A percentile compares a stretch with the other conserved stretches of the same genome.
Conservation (phyloP, 1,140 invertebrate genomes). For the Adelges cooleyi region DNA sequence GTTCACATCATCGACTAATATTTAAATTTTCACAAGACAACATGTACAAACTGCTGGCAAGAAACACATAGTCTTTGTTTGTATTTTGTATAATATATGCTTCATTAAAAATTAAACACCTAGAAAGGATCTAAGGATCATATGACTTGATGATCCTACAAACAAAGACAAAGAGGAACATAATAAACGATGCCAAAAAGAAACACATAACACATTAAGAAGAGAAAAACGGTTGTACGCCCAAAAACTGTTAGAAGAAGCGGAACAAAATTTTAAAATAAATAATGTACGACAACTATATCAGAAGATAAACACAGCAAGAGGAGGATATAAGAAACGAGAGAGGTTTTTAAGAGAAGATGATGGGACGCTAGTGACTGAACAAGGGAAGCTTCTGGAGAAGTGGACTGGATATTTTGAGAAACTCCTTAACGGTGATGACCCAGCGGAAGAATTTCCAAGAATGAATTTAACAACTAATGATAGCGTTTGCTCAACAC, state of each 20-base stretch:
- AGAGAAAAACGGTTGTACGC: background rate
- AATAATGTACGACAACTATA: slow-evolving; percentile 1
- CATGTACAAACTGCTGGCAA: no score
- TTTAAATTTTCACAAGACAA: no score
- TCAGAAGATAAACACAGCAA: background rate
- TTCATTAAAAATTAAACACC: no score
- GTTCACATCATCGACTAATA: no score
- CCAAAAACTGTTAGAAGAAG: background rate
- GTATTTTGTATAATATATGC: no score
- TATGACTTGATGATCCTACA: background rate
- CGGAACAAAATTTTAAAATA: slow-evolving; percentile 10
- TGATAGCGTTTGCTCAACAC: background rate
- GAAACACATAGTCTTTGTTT: no score
- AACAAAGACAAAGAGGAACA: background rate
- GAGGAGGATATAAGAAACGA: slow-evolving; percentile 6
- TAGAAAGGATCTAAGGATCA: background rate
- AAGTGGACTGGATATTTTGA: background rate
- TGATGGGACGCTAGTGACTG: background rate
- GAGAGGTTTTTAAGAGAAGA: background rate
- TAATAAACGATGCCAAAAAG: background rate
- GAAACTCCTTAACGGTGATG: background rate
- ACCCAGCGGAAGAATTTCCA: background rate
- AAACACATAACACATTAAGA: background rate
- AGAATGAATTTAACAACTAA: background rate
- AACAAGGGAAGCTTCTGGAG: background rate